Evolutionary conservation across 2,888 invertebrate species (phyloP).

Genomic region (Folsomia candida): DNA sequence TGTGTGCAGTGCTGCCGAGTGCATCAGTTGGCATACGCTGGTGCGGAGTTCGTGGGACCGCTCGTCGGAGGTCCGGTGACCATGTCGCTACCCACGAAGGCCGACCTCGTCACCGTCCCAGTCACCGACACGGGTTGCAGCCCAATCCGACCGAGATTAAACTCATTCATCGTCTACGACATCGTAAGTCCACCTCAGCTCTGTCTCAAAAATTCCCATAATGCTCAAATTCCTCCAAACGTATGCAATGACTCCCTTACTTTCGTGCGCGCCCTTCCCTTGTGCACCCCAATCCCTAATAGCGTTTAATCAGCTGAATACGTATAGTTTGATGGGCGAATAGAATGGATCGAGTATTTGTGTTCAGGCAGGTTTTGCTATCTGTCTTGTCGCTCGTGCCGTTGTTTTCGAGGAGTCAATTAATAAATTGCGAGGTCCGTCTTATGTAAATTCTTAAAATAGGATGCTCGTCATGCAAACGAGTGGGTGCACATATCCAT

Average conservation of each 20-base stretch:
- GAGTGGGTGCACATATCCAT: no score
- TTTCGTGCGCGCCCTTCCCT: no score
- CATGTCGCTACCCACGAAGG: background rate
- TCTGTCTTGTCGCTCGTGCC: background rate
- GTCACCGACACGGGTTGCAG: conserved; percentile 45
- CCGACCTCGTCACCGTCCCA: conserved; percentile 1
- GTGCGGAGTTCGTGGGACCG: background rate
- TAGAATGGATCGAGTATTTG: no score
- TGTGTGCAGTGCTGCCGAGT: conserved; percentile 8
- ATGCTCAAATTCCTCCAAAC: no score
- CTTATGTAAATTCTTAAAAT: background rate
- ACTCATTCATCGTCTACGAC: conserved; percentile 33
- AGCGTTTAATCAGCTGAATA: no score
- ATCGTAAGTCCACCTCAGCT: conserved; percentile 9
- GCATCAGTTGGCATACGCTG: background rate
- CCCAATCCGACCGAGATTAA: conserved; percentile 45
- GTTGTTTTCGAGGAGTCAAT: background rate
- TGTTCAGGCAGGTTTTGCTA: no score
- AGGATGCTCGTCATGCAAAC: no score
- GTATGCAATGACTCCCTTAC: background rate
- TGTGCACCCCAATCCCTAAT: no score
- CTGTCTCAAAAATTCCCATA: no score
- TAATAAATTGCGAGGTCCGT: background rate
- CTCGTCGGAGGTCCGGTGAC: background rate
- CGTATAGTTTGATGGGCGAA: no score